Evolutionary conservation across 1,140 invertebrate species (phyloP).

Genomic region (Drosophila sp.): DNA sequence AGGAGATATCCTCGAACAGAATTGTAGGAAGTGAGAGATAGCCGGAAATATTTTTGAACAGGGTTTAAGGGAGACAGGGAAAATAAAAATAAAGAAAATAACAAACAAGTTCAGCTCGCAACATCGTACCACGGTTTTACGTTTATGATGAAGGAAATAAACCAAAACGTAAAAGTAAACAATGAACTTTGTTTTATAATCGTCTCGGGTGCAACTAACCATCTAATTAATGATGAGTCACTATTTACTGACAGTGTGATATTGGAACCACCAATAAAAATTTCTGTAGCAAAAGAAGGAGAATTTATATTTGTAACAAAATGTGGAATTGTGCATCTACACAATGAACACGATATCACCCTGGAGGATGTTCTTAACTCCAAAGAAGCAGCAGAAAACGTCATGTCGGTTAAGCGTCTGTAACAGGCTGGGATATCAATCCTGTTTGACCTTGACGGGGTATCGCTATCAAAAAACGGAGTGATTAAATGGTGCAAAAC

Average conservation of each 20-base stretch:
- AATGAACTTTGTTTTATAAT: neutral
- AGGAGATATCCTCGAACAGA: no score
- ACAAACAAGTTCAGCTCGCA: conserved; percentile 43
- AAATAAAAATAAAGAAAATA: no score
- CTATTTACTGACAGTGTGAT: neutral
- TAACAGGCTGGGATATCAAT: conserved; percentile 22
- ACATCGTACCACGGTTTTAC: neutral
- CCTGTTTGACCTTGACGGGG: conserved; percentile 6
- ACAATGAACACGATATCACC: conserved; percentile 23
- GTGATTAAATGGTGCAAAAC: neutral
- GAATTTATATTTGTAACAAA: conserved; percentile 19
- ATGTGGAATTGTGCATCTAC: conserved; percentile 22
- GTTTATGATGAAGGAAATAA: neutral
- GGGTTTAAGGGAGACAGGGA: no score
- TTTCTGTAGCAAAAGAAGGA: conserved; percentile 15
- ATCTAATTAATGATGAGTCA: neutral
- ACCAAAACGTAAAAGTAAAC: neutral
- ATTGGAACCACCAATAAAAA: conserved; percentile 7
- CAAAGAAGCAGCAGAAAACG: conserved; percentile 22
- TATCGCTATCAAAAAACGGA: conserved; percentile 12
- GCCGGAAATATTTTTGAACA: no score
- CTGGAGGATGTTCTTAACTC: conserved; percentile 27
- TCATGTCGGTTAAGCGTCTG: conserved; percentile 27
- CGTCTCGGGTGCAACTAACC: conserved; percentile 14
- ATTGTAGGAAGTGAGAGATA: no score